Evolutionary conservation across 1,140 invertebrate genomes (phyloP).

Genomic region (Triops longicaudatus): DNA sequence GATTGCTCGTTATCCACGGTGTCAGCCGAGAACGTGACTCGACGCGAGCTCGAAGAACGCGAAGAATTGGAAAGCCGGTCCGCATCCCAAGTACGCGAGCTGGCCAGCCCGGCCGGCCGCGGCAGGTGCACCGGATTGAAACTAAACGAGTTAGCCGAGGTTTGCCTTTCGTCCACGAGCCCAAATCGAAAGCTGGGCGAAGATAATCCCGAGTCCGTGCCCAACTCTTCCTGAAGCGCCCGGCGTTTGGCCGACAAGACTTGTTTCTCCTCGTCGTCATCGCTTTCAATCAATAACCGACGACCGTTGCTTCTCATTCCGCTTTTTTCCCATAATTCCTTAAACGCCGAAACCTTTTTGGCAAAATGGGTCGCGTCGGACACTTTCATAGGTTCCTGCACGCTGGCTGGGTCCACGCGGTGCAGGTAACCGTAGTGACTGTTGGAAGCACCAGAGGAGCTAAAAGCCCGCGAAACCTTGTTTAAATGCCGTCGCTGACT

Average conservation of each 20-base stretch:
- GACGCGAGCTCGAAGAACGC: slow-evolving; percentile 26
- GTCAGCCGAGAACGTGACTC: slow-evolving; percentile 27
- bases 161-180: slow-evolving; percentile 16
- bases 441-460: neutral
- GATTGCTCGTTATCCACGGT: slow-evolving; percentile 27
- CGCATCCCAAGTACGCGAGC: slow-evolving; percentile 19
- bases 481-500: slow-evolving; percentile 18
- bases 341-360: slow-evolving; percentile 22
- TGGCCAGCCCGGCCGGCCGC: neutral
- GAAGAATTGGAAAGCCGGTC: slow-evolving; percentile 23
- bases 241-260: neutral
- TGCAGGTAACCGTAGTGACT: neutral
- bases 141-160: neutral
- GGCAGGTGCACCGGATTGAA: slow-evolving; percentile 9
- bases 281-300: slow-evolving; percentile 17
- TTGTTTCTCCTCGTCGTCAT: slow-evolving; percentile 21
- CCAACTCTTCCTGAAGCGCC: slow-evolving; percentile 16
- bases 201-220: slow-evolving; percentile 17
- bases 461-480: slow-evolving; percentile 23
- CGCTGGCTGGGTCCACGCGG: neutral
- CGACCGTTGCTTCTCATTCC: neutral
- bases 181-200: slow-evolving; percentile 10
- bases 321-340: slow-evolving; percentile 26
- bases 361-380: neutral
- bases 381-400: neutral